These are phyloP conservation scores for Pseudochromis fuscus DNA, from an alignment of 2,797 vertebrate genomes.

Conservation along the genomic window DNA sequence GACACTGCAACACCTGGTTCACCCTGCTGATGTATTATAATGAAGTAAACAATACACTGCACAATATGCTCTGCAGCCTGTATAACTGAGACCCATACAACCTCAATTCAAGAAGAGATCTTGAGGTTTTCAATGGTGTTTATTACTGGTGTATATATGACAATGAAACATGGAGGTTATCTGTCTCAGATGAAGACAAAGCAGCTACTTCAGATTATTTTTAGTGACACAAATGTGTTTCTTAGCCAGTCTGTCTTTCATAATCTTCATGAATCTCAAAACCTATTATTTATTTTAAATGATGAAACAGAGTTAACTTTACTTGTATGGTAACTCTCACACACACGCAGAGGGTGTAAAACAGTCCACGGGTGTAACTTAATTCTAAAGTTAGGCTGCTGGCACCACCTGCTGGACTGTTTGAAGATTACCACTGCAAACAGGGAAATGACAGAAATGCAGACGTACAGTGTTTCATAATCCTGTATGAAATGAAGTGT, in stretches of 20 bases:
- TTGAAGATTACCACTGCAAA: neutral
- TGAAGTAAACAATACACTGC: neutral
- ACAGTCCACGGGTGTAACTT: neutral
- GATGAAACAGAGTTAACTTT: too few species aligned
- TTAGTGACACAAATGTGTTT: too few species aligned
- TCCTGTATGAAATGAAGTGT: neutral
- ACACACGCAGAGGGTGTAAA: too few species aligned
- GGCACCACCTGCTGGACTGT: conserved; percentile 69
- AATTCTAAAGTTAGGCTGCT: conserved; percentile 25
- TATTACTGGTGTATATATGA: neutral
- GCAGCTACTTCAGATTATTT: too few species aligned
- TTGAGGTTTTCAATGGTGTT: neutral
- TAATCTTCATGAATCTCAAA: too few species aligned
- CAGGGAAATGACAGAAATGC: neutral
- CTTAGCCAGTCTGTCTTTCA: too few species aligned
- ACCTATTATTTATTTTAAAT: too few species aligned
- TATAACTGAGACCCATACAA: neutral
- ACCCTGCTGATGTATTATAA: neutral
- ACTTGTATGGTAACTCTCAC: too few species aligned
- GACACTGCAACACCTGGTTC: neutral
- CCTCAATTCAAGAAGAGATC: neutral
- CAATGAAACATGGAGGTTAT: neutral
- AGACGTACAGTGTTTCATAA: neutral
- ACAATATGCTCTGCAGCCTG: neutral
- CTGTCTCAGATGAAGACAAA: too few species aligned